These are phyloP conservation scores for Fratercula arctica DNA, from an alignment of 2,797 vertebrate species.

Conservation along the genomic window DNA sequence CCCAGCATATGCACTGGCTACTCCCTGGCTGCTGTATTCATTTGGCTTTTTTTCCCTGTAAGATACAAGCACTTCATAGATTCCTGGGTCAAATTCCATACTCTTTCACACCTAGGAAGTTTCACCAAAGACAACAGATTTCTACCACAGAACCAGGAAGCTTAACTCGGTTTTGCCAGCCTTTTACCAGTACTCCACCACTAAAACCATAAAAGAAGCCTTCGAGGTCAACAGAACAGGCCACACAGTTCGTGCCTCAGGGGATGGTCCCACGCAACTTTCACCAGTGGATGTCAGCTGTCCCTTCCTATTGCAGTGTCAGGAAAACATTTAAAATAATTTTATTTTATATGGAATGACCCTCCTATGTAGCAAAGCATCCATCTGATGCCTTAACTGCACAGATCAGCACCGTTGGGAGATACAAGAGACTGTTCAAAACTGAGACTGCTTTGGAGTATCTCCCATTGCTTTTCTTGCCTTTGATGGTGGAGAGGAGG, in stretches of 20 bases:
- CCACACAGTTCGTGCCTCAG: neutral
- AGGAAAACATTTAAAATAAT: neutral
- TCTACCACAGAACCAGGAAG: neutral
- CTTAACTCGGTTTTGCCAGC: neutral
- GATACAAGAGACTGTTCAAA: neutral
- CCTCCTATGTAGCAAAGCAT: neutral
- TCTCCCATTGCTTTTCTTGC: neutral
- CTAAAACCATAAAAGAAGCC: neutral
- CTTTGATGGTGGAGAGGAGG: neutral
- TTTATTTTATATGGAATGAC: neutral
- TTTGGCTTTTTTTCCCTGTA: neutral
- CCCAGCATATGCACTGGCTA: neutral
- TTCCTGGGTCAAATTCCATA: neutral
- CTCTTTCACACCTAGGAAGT: neutral
- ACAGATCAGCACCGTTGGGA: neutral
- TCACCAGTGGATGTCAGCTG: neutral
- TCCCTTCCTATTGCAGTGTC: neutral
- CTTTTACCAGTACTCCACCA: neutral
- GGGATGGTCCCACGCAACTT: neutral
- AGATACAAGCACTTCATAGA: neutral
- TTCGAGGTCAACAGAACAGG: rapidly evolving
- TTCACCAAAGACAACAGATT: neutral
- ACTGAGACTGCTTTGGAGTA: neutral
- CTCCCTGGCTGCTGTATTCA: neutral
- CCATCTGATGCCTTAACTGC: neutral